Conservation (phyloP, 1,140 invertebrate species). For the Heliconius congener region DNA sequence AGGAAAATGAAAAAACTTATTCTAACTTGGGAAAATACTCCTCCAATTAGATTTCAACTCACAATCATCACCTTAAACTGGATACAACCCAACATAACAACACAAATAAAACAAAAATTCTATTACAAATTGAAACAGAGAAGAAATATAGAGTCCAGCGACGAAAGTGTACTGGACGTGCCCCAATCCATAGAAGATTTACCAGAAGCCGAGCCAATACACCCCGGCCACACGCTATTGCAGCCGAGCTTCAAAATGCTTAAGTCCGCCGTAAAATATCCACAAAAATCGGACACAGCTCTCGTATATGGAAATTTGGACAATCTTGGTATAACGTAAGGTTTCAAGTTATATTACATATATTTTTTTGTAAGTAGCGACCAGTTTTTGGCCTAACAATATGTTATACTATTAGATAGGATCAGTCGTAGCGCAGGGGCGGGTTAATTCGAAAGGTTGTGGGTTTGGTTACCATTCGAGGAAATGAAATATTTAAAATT, state of each 20-base stretch:
- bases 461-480: background rate
- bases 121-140: background rate
- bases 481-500: background rate
- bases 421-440: too few species aligned
- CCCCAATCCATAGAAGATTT: constrained; percentile 45
- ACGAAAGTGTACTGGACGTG: constrained; percentile 26
- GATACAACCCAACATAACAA: too few species aligned
- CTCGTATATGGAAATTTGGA: constrained; percentile 59
- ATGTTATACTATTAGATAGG: too few species aligned
- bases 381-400: too few species aligned
- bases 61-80: too few species aligned
- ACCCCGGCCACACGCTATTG: constrained; percentile 52
- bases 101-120: background rate
- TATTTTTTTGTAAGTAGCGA: too few species aligned
- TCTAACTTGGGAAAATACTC: too few species aligned
- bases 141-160: background rate
- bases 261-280: constrained; percentile 51
- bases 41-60: too few species aligned
- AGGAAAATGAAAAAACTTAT: too few species aligned
- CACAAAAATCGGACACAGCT: constrained; percentile 36
- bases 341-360: background rate
- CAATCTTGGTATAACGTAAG: constrained; percentile 65
- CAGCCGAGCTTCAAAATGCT: constrained; percentile 46
- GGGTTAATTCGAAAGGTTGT: background rate
- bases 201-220: constrained; percentile 42